These are phyloP conservation scores for Lycaena phlaeas DNA, from an alignment of 2,888 invertebrate genomes.

Conservation along the genomic window DNA sequence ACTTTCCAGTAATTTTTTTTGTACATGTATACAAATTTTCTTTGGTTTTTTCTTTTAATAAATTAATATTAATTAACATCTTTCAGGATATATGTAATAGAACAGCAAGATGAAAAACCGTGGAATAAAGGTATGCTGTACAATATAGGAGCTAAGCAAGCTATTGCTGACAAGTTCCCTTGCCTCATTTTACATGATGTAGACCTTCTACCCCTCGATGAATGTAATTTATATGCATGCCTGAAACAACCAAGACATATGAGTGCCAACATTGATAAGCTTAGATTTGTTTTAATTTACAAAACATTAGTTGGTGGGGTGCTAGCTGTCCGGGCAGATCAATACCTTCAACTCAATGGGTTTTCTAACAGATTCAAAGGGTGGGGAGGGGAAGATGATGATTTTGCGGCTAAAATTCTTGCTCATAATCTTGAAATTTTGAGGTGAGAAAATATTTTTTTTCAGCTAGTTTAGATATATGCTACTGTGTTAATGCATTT, in stretches of 20 bases:
- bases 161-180: constrained; percentile 78
- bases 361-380: constrained; percentile 52
- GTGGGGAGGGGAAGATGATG: constrained; percentile 68
- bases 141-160: constrained; percentile 87
- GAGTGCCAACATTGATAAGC: constrained; percentile 89
- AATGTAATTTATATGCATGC: constrained; percentile 88
- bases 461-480: too few species aligned
- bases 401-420: constrained; percentile 37
- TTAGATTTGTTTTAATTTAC: constrained; percentile 48
- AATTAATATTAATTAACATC: too few species aligned
- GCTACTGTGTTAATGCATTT: too few species aligned
- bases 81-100: constrained; percentile 83
- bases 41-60: too few species aligned
- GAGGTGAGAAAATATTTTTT: constrained; percentile 29
- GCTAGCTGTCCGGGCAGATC: constrained; percentile 43
- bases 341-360: constrained; percentile 43
- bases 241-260: constrained; percentile 86
- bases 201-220: constrained; percentile 87
- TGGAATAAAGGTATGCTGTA: constrained; percentile 92
- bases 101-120: constrained; percentile 82
- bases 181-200: constrained; percentile 94
- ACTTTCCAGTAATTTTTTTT: neutral
- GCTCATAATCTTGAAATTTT: constrained; percentile 32
- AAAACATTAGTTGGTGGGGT: constrained; percentile 46
- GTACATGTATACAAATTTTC: too few species aligned